Percentiles rank a stretch among this genome's conserved stretches.
These are phyloP conservation scores for Ophion obscuratus DNA, from an alignment of 2,888 invertebrate genomes.

Conservation along the genomic window DNA sequence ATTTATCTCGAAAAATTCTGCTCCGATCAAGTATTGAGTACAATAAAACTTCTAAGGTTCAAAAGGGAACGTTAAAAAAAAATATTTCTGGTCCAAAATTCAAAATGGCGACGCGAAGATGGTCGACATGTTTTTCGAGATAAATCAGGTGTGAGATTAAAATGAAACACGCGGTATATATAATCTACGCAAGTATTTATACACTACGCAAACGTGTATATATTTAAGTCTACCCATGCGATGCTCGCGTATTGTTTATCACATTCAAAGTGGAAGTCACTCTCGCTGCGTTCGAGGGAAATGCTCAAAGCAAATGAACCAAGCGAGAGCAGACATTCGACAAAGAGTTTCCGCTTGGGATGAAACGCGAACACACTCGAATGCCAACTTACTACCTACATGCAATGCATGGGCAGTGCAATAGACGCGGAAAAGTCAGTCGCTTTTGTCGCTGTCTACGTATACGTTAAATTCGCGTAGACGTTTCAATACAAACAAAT, in stretches of 20 bases:
- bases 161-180: no score
- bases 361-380: slow-evolving; percentile 49
- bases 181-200: background rate
- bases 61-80: no score
- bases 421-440: slow-evolving; percentile 24
- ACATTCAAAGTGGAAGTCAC: background rate
- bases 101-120: no score
- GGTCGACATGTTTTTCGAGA: no score
- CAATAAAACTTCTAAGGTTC: no score
- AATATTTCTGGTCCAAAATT: no score
- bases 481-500: background rate
- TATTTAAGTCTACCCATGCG: background rate
- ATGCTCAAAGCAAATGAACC: slow-evolving; percentile 28
- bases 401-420: background rate
- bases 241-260: background rate
- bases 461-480: slow-evolving; percentile 5
- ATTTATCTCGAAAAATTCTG: no score
- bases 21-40: no score
- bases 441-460: background rate
- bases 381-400: slow-evolving; percentile 7
- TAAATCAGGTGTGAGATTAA: no score
- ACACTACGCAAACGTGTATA: background rate
- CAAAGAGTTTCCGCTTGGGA: slow-evolving; percentile 60
- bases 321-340: slow-evolving; percentile 36
- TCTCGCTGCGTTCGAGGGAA: background rate